Percentiles rank a stretch among this genome's conserved stretches.
Evolutionary conservation across 2,797 vertebrate genomes (phyloP).

Genomic region (Brachymystax lenok): DNA sequence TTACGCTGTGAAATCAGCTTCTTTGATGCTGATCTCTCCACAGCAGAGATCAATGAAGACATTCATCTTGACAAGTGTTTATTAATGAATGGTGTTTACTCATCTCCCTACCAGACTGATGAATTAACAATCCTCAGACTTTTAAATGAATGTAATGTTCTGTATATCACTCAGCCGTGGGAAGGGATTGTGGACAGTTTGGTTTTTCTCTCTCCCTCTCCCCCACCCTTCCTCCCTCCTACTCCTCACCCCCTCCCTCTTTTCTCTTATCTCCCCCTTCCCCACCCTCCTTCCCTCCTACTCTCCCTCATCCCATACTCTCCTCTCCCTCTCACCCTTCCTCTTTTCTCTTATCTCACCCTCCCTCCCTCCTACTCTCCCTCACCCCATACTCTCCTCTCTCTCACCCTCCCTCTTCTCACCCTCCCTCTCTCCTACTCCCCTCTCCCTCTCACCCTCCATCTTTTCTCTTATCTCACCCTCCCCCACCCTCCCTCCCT

Average conservation of each 20-base stretch:
- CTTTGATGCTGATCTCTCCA: neutral
- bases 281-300: too few relatives aligned
- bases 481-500: too few relatives aligned
- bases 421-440: too few relatives aligned
- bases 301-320: neutral
- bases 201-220: neutral
- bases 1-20: neutral
- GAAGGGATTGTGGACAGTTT: neutral
- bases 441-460: neutral
- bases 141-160: neutral
- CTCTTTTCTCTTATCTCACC: too few relatives aligned
- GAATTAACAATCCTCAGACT: neutral
- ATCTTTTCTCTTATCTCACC: neutral
- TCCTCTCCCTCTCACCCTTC: neutral
- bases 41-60: constrained; percentile 1
- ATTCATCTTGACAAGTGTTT: neutral
- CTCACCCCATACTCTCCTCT: neutral
- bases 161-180: neutral
- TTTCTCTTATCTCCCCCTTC: constrained; percentile 14
- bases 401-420: too few relatives aligned
- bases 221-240: too few relatives aligned
- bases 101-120: neutral
- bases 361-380: too few relatives aligned
- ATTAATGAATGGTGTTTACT: neutral
- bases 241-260: too few relatives aligned